These are phyloP conservation scores for Phyllopteryx taeniolatus DNA, from an alignment of 2,113 vertebrate genomes.

Conservation along the genomic window DNA sequence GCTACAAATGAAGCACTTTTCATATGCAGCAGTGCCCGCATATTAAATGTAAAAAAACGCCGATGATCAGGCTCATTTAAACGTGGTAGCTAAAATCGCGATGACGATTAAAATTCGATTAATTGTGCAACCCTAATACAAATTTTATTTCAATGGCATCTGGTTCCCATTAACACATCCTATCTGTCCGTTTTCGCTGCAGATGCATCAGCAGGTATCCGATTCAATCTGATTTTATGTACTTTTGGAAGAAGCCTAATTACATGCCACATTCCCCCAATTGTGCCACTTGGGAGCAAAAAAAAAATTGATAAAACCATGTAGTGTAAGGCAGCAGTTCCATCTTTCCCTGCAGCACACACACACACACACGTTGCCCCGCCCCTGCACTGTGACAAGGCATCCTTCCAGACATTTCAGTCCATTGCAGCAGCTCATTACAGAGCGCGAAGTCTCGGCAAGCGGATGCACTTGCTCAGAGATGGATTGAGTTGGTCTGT, in stretches of 20 bases:
- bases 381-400: slow-evolving; percentile 64
- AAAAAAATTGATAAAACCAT: neutral
- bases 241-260: neutral
- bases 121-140: too few relatives aligned
- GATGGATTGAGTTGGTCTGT: slow-evolving; percentile 77
- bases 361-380: neutral
- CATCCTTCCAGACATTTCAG: slow-evolving; percentile 72
- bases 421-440: slow-evolving; percentile 74
- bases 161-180: neutral
- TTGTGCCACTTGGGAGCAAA: neutral
- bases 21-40: too few relatives aligned
- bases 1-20: too few relatives aligned
- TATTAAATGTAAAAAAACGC: too few relatives aligned
- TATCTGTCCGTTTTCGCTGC: neutral
- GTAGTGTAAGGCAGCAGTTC: slow-evolving; percentile 38
- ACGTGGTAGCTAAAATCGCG: too few relatives aligned
- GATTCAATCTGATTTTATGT: neutral
- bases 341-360: slow-evolving; percentile 25
- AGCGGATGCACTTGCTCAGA: slow-evolving; percentile 71
- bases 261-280: neutral
- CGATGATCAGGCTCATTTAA: too few relatives aligned
- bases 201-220: neutral
- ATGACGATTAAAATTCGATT: too few relatives aligned
- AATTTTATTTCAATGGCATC: neutral
- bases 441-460: slow-evolving; percentile 65